These are phyloP conservation scores for Penaeus vannamei DNA, from an alignment of 1,140 invertebrate genomes.

Conservation along the genomic window DNA sequence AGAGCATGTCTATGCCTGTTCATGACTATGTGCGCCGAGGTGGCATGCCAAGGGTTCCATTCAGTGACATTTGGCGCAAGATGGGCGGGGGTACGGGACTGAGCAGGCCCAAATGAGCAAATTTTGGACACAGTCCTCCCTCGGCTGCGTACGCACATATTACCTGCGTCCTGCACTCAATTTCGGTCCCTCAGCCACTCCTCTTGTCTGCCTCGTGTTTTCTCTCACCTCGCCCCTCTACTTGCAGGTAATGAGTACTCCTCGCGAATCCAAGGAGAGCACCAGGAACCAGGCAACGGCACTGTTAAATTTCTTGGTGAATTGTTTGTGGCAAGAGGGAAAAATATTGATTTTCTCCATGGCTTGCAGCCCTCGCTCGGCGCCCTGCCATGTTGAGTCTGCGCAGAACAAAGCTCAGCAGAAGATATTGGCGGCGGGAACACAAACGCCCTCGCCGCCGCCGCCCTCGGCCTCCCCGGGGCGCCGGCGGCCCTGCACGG, in stretches of 20 bases:
- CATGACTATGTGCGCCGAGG: slow-evolving; percentile 57
- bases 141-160: slow-evolving; percentile 64
- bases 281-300: slow-evolving; percentile 50
- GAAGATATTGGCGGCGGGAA: slow-evolving; percentile 71
- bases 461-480: neutral
- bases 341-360: slow-evolving; percentile 67
- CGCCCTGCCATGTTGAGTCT: slow-evolving; percentile 74
- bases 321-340: slow-evolving; percentile 65
- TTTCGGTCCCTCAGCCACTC: slow-evolving; percentile 20
- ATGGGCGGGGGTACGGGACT: slow-evolving; percentile 62
- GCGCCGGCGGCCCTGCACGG: neutral
- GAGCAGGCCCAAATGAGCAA: slow-evolving; percentile 66
- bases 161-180: slow-evolving; percentile 57
- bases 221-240: slow-evolving; percentile 57
- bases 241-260: slow-evolving; percentile 36
- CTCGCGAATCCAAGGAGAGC: slow-evolving; percentile 34
- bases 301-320: slow-evolving; percentile 63
- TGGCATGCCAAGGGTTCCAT: slow-evolving; percentile 58
- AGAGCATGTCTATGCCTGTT: slow-evolving; percentile 36
- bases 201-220: neutral
- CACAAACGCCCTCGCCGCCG: neutral
- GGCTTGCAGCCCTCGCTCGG: slow-evolving; percentile 56
- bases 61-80: slow-evolving; percentile 63
- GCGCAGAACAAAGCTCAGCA: slow-evolving; percentile 74
- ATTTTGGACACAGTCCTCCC: slow-evolving; percentile 58